phyloP scores from a whole-genome alignment of 2,888 invertebrate species.

The Dasysyrphus albostriatus region DNA sequence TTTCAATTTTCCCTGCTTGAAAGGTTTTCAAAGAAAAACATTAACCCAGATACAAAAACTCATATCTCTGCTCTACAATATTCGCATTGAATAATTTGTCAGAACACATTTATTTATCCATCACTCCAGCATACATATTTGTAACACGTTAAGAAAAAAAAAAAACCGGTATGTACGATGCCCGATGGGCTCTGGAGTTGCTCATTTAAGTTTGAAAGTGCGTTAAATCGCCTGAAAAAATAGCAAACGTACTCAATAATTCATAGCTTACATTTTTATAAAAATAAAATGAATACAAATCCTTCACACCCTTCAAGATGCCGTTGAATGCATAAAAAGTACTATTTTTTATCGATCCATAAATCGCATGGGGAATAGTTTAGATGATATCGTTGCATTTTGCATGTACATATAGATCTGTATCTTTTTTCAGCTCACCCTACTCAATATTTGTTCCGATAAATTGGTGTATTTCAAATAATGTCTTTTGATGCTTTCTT shows the following conservation, averaged over 20 bases:
- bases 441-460: too few relatives aligned
- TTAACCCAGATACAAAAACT: constrained; percentile 27
- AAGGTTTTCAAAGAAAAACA: neutral
- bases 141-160: neutral
- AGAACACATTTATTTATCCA: constrained; percentile 13
- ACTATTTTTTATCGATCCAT: neutral
- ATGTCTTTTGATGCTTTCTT: too few relatives aligned
- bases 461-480: too few relatives aligned
- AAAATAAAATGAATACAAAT: constrained; percentile 7
- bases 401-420: too few relatives aligned
- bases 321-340: neutral
- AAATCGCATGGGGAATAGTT: neutral
- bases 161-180: neutral
- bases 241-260: constrained; percentile 47
- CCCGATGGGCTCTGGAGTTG: neutral
- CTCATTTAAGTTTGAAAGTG: constrained; percentile 31
- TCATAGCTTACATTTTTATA: constrained; percentile 16
- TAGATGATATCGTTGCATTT: neutral
- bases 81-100: constrained; percentile 3
- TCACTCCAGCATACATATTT: neutral
- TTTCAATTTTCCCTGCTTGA: neutral
- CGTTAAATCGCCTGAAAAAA: constrained; percentile 69
- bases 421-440: too few relatives aligned
- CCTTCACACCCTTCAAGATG: constrained; percentile 2
- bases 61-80: neutral